Conservation (phyloP, 2,113 vertebrate species). For the Scytalopus superciliaris region DNA sequence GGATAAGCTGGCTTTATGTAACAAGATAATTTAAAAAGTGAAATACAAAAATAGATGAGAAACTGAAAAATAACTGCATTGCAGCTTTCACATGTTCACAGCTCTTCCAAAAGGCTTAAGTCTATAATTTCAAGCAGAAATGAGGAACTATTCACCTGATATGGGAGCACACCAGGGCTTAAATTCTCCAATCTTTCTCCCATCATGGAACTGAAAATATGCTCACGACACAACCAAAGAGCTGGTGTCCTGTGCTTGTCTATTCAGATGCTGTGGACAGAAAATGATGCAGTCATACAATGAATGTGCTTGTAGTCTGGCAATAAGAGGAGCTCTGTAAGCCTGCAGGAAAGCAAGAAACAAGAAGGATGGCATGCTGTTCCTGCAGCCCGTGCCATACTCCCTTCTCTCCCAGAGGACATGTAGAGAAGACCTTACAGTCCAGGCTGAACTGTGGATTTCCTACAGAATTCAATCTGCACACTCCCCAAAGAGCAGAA, state of each 20-base stretch:
- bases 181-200: neutral
- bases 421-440: neutral
- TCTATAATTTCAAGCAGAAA: neutral
- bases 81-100: constrained; percentile 29
- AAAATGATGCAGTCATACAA: neutral
- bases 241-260: neutral
- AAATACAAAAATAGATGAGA: constrained; percentile 3
- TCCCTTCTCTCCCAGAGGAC: neutral
- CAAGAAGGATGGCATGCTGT: neutral
- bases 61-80: constrained; percentile 36
- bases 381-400: neutral
- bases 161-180: neutral
- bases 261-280: neutral
- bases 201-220: neutral
- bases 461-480: neutral
- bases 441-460: neutral
- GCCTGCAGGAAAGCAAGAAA: fast-evolving
- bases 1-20: constrained; percentile 16
- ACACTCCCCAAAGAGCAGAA: neutral
- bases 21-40: constrained; percentile 9
- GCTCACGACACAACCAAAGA: neutral
- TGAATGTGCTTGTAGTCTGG: neutral
- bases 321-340: neutral
- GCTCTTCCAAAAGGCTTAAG: neutral
- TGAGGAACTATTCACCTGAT: constrained; percentile 9